Evolutionary conservation across 2,888 invertebrate species (phyloP).

Genomic region (Ypsolopha scabrella): DNA sequence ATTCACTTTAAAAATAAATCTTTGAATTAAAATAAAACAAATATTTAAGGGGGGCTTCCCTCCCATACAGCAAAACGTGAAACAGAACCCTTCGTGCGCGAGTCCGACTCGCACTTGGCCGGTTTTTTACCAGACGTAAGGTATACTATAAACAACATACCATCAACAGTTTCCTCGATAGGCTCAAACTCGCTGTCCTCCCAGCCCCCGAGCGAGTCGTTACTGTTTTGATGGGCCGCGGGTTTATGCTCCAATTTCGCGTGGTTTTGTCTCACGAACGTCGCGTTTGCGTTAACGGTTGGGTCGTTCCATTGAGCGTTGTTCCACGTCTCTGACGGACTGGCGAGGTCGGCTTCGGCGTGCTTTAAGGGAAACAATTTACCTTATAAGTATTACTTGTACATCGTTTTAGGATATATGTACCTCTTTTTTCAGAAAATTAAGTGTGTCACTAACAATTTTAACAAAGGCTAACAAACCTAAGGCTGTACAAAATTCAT

Average conservation of each 20-base stretch:
- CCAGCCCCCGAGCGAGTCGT: conserved; percentile 74
- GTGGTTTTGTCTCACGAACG: conserved; percentile 7
- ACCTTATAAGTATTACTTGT: neutral
- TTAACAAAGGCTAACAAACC: no score
- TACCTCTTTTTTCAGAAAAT: no score
- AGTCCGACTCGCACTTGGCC: no score
- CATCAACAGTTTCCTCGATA: conserved; percentile 74
- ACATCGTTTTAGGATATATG: neutral
- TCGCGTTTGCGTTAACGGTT: conserved; percentile 15
- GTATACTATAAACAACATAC: conserved; percentile 23
- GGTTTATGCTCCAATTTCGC: conserved; percentile 17
- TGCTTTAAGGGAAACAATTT: conserved; percentile 28
- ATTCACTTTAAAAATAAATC: no score
- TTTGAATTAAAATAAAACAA: no score
- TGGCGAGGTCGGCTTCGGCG: conserved; percentile 66
- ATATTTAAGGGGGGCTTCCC: no score
- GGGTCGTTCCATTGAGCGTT: conserved; percentile 54
- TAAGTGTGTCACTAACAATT: no score
- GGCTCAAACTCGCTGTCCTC: conserved; percentile 87
- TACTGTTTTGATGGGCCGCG: conserved; percentile 57
- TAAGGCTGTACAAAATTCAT: no score
- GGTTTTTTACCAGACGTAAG: no score
- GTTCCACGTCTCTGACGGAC: conserved; percentile 74
- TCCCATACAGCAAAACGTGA: no score
- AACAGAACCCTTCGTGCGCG: no score